A percentile compares a stretch with the other conserved stretches of the same genome.
Evolutionary conservation across 2,888 invertebrate genomes (phyloP).

Genomic region (Elgonia sp.): DNA sequence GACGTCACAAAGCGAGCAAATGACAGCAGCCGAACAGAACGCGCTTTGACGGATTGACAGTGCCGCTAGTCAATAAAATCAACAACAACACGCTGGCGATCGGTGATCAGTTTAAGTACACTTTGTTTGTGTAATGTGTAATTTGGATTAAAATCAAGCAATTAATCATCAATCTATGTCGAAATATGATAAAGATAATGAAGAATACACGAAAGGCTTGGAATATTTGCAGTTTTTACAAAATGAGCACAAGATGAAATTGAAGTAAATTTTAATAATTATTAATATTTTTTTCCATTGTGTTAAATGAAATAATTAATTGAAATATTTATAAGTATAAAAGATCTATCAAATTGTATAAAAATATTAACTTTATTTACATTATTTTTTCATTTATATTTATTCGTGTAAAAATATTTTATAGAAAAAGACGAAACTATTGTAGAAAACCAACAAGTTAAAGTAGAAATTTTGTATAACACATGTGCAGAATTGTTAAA

Average conservation of each 20-base stretch:
- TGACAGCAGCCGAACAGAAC: too few relatives aligned
- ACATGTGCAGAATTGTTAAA: constrained; percentile 78
- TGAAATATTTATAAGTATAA: background rate
- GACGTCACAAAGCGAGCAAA: too few relatives aligned
- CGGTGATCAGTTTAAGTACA: too few relatives aligned
- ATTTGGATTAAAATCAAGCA: constrained; percentile 75
- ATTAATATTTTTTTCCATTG: constrained; percentile 22
- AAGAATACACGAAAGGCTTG: constrained; percentile 79
- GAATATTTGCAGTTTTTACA: constrained; percentile 80
- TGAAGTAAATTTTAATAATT: constrained; percentile 79
- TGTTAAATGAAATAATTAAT: background rate
- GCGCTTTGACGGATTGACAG: too few relatives aligned
- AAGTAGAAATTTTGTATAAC: constrained; percentile 77
- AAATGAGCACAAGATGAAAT: constrained; percentile 78
- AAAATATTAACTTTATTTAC: too few relatives aligned
- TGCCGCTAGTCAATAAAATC: too few relatives aligned
- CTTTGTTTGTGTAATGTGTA: too few relatives aligned
- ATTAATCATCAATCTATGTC: constrained; percentile 72
- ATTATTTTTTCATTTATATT: too few relatives aligned
- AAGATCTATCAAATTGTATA: too few relatives aligned
- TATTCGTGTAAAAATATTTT: constrained; percentile 17
- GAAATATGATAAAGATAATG: constrained; percentile 79
- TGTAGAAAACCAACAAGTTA: constrained; percentile 78
- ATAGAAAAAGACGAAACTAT: constrained; percentile 77
- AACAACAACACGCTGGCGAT: too few relatives aligned